Base-by-base conservation (phyloP, 2,888 invertebrate species). In the Agrochola macilenta region DNA sequence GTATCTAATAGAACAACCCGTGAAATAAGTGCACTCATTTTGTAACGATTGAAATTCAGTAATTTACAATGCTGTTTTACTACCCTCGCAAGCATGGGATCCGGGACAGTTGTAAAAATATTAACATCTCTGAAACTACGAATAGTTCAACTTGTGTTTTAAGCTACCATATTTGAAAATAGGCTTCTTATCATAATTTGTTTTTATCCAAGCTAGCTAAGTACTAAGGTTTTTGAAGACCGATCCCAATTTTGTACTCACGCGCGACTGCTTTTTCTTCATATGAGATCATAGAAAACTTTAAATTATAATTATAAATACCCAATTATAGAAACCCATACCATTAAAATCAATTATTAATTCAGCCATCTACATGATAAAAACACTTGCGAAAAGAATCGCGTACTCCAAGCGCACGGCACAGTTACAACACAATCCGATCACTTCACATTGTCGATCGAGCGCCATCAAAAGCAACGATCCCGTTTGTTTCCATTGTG, bases 391-490 rank as follows among this genome's bases (percentile, higher is more conserved):
- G 49, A 79, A 74, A n/a, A 74, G 30, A 78, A 76, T 81, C 65
- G 46, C 23, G 75, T 68, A 76, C 46, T 52, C 23, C 66, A 64
- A 85, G 54, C 82, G 82, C 87, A 79, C 71, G 64, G 30, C 82
- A 89, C 84, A 71, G 69, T 30, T 73, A 72, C 60, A 73, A 71
- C 85, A 85, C 87, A 85, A 87, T 85, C 79, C 77, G 82, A 79
- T 85, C 92, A 94, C 93, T 93, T 94, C 93, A 93, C 93, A 92
- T 92, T 89, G 90, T 92, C 89, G 88, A 88, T 89, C 88, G 87
- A 89, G 88, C 87, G 84, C 75, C 85, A 88, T 92, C 89, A 90
- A 91, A 89, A 87, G 89, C 84, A 90, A 87, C 89, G 91, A 91
- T 90, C 87, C 84, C 89, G 82, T 90, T 87, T 87, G 89, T 89